These are phyloP conservation scores for Willisornis vidua DNA, from an alignment of 2,113 vertebrate genomes.

Conservation along the genomic window DNA sequence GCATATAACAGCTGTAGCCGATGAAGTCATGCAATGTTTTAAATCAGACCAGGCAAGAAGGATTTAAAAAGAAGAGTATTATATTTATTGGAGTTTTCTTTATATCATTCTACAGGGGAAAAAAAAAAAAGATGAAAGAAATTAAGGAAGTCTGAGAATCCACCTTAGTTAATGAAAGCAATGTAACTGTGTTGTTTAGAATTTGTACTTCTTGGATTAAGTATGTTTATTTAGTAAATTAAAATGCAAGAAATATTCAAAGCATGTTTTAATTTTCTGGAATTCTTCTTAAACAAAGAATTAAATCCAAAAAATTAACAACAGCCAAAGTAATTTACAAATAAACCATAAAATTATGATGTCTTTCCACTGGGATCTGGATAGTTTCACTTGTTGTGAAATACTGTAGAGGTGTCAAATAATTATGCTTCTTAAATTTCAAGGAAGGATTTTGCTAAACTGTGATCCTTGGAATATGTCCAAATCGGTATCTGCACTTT, in stretches of 20 bases:
- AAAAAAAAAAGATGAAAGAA: background rate
- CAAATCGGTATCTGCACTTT: background rate
- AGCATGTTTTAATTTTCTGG: background rate
- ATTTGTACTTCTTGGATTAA: background rate
- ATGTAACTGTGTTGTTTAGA: background rate
- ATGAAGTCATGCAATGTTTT: slow-evolving; percentile 53
- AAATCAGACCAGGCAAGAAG: background rate
- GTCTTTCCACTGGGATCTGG: background rate
- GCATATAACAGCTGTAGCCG: background rate
- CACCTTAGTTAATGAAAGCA: background rate
- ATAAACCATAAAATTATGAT: background rate
- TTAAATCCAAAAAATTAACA: background rate
- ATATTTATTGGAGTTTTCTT: background rate
- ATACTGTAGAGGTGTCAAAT: background rate
- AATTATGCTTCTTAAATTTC: background rate
- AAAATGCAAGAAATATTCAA: background rate
- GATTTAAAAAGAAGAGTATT: background rate
- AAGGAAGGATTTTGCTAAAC: background rate
- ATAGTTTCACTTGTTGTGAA: background rate
- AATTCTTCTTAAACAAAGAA: background rate
- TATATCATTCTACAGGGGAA: background rate
- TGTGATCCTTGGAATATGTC: background rate
- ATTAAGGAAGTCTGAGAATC: background rate
- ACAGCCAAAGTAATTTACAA: background rate
- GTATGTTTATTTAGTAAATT: background rate